Evolutionary conservation across 2,113 vertebrate species (phyloP).

Genomic region (Nymphicus hollandicus): DNA sequence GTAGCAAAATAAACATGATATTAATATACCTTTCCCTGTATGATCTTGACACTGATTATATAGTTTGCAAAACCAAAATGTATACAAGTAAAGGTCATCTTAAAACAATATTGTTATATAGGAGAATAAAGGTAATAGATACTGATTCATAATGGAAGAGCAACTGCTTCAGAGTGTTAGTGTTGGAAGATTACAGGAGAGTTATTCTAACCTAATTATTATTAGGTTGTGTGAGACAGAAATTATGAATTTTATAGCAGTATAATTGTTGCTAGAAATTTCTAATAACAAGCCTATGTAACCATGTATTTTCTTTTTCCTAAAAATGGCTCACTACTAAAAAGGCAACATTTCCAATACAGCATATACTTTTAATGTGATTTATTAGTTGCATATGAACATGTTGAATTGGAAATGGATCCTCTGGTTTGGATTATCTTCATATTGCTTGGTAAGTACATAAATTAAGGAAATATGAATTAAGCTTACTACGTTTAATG

Average conservation of each 20-base stretch:
- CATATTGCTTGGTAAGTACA: not conserved
- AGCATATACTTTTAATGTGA: not conserved
- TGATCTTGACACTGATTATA: not conserved
- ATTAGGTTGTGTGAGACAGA: not conserved
- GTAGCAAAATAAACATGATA: not conserved
- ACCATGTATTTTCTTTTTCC: not conserved
- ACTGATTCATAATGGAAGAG: not conserved
- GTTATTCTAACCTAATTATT: not conserved
- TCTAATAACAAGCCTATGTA: not conserved
- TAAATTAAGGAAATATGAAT: constrained; percentile 40
- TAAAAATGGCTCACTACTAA: not conserved
- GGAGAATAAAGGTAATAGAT: not conserved
- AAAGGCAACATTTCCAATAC: not conserved
- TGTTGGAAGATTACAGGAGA: not conserved
- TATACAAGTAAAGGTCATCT: not conserved
- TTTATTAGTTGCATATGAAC: not conserved
- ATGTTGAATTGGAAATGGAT: not conserved
- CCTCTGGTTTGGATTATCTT: not conserved
- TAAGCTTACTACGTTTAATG: constrained; percentile 61
- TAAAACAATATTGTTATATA: not conserved
- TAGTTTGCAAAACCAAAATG: not conserved
- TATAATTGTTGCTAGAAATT: not conserved
- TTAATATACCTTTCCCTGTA: not conserved
- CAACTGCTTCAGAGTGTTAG: not conserved
- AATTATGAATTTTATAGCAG: not conserved